Base-by-base conservation (phyloP, 30 jellyfish, hydroid and myxozoan genomes). In the Morbakka virulenta region DNA sequence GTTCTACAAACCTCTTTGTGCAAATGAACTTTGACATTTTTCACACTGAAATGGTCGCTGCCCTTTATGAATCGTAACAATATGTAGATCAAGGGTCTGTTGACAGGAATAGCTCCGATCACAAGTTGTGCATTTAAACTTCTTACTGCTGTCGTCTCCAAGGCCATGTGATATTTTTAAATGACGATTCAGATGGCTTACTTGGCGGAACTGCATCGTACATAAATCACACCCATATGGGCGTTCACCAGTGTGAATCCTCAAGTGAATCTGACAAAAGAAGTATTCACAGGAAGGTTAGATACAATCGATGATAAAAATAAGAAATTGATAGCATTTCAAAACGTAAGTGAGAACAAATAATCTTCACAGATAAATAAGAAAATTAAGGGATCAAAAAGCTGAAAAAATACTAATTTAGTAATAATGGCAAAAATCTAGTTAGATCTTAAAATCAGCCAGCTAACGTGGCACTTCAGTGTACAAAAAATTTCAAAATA, bases 211-310 rank as follows among this genome's bases (percentile, higher is more conserved):
- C 28, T 85, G 70, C 81, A 74, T 57, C 9, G 35, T 71, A 73
- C 93, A 81, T 32, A 69, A 50, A 53, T 50, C 77, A 73, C 93
- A 81, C 23, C 62, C 63, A 69, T 26, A 63, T 14, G 93, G 93
- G 31, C 93, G 82, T 27, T 81, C 93, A 11, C 93, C 85, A 27
- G 85, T 81, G 53, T 81, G 93, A 27, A 69, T 66, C 24, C 93
- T 80, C 62, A 23, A 25, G 50, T 81, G 93, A n/a, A 79, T 76
- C 93, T 81, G 50, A 3, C 28, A n/a, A n/a, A n/a, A n/a, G n/a
- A n/a, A n/a, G n/a, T n/a, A n/a, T n/a, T n/a, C n/a, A n/a, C n/a
- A n/a, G n/a, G n/a, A n/a, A n/a, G n/a, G n/a, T n/a, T n/a, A n/a
- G n/a, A n/a, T n/a, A n/a, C n/a, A n/a, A n/a, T n/a, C n/a, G n/a